Conservation (phyloP, 2,888 invertebrate species). For the Phengaris arion region DNA sequence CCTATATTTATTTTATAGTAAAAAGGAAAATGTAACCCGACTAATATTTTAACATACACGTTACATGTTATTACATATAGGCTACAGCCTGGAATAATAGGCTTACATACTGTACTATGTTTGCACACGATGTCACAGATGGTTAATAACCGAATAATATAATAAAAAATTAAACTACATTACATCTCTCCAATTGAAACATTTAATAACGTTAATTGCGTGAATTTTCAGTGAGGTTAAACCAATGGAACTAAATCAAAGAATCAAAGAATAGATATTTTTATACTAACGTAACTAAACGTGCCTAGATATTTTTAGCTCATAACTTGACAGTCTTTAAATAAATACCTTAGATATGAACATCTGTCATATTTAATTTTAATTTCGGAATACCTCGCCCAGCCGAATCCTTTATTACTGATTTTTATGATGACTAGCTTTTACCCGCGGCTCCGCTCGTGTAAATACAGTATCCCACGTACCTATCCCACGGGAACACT, state of each 20-base stretch:
- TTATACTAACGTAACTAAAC: not conserved
- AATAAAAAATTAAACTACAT: not conserved
- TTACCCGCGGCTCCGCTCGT: too few species aligned
- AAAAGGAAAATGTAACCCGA: not conserved
- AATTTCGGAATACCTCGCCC: not conserved
- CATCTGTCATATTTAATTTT: constrained; percentile 9
- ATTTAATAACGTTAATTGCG: not conserved
- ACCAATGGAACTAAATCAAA: not conserved
- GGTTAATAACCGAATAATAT: not conserved
- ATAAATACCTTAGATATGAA: constrained; percentile 5
- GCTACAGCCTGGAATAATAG: too few species aligned
- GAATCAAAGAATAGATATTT: too few species aligned
- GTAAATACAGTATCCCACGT: too few species aligned
- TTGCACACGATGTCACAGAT: too few species aligned
- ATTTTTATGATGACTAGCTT: not conserved
- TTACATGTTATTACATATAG: too few species aligned
- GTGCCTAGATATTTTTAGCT: not conserved
- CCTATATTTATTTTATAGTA: not conserved
- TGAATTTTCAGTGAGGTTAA: not conserved
- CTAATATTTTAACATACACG: not conserved
- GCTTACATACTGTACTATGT: too few species aligned
- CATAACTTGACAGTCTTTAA: not conserved
- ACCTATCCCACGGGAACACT: too few species aligned
- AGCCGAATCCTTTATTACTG: not conserved
- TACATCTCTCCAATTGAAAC: not conserved